Percentiles rank a stretch among this genome's conserved stretches.
Conservation (phyloP, 2,113 vertebrate genomes). For the Cettia cetti region DNA sequence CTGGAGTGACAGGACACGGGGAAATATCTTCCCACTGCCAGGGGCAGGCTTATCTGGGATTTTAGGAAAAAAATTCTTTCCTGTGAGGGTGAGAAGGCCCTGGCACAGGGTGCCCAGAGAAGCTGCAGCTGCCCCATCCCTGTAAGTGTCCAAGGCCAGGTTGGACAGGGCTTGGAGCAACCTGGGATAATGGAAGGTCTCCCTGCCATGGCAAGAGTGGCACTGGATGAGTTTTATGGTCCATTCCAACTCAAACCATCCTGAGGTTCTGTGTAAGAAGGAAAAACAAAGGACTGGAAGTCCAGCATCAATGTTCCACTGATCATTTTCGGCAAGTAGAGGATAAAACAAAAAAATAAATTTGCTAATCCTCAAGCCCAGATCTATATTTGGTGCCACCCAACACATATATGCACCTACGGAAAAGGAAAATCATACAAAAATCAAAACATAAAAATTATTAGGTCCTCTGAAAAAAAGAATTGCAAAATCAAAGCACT, state of each 20-base stretch:
- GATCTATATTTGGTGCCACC: background rate
- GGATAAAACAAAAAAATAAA: background rate
- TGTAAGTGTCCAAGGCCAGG: background rate
- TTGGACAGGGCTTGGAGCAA: fast-evolving
- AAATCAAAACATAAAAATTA: background rate
- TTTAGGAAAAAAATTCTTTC: background rate
- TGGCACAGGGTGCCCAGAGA: background rate
- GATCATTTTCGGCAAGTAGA: background rate
- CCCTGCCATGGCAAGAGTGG: background rate
- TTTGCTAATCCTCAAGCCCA: background rate
- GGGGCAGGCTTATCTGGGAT: background rate
- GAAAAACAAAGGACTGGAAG: background rate
- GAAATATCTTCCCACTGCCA: background rate
- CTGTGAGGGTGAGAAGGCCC: background rate
- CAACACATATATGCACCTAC: background rate
- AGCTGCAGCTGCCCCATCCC: background rate
- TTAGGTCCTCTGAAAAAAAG: background rate
- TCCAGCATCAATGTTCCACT: background rate
- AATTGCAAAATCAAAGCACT: background rate
- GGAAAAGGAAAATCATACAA: background rate
- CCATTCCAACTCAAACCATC: background rate
- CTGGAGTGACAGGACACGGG: background rate
- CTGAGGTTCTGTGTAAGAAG: background rate
- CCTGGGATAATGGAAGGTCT: background rate
- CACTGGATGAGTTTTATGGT: background rate